Percentiles rank a stretch among this genome's conserved stretches.
phyloP scores from a whole-genome alignment of 2,797 vertebrate species.

The Pseudochirops cupreus region DNA sequence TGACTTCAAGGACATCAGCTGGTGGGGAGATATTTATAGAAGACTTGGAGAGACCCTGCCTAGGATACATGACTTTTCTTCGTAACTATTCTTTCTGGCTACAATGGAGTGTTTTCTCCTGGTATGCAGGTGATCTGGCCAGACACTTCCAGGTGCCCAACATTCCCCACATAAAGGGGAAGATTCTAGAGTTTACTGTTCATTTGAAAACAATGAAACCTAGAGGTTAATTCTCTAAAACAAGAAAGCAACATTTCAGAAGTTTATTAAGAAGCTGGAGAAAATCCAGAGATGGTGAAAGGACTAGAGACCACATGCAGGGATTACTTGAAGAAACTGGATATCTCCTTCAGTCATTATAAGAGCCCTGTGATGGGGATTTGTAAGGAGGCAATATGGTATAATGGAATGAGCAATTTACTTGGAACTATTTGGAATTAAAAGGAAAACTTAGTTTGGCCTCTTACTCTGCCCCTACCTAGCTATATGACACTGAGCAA shows the following conservation, averaged over 20 bases:
- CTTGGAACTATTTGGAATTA: not conserved
- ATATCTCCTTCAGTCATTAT: not conserved
- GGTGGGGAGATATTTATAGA: not conserved
- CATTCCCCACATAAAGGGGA: not conserved
- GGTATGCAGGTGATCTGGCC: not conserved
- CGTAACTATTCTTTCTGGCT: not conserved
- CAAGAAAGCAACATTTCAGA: not conserved
- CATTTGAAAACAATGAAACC: not conserved
- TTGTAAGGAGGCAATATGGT: not conserved
- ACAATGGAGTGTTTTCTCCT: not conserved
- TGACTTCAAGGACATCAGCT: not conserved
- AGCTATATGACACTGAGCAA: not conserved
- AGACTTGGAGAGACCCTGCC: not conserved
- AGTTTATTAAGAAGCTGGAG: not conserved
- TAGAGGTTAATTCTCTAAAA: not conserved
- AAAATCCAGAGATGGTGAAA: not conserved
- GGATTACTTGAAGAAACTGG: not conserved
- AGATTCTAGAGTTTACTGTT: not conserved
- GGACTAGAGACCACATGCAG: no score
- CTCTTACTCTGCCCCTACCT: not conserved
- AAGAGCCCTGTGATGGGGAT: not conserved
- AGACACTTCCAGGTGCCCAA: not conserved
- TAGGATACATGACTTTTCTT: not conserved
- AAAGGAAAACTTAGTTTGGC: not conserved
- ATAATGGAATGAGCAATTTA: not conserved